phyloP scores from a whole-genome alignment of 2,888 invertebrate species.

The Aporophyla lueneburgensis region DNA sequence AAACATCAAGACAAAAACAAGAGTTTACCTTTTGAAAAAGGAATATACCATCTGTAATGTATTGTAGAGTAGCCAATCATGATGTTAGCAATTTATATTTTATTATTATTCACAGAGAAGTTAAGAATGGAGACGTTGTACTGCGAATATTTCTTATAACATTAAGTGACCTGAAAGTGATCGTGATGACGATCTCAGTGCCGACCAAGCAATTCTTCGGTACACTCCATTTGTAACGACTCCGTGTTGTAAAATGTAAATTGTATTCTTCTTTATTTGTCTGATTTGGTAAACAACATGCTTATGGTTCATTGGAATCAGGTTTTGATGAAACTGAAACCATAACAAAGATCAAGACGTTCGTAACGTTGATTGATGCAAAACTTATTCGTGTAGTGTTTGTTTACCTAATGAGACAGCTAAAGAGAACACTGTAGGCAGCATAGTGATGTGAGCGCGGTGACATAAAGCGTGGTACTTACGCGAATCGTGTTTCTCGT shows the following conservation, averaged over 20 bases:
- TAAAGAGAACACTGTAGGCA: conserved; percentile 36
- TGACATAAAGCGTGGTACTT: conserved; percentile 73
- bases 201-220: background rate
- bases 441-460: conserved; percentile 55
- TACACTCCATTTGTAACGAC: conserved; percentile 24
- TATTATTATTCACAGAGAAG: conserved; percentile 28
- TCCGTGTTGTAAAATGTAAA: conserved; percentile 3
- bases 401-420: conserved; percentile 19
- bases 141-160: background rate
- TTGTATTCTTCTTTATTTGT: conserved; percentile 3
- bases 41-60: background rate
- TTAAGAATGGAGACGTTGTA: conserved; percentile 9
- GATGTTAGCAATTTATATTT: background rate
- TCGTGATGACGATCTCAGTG: background rate
- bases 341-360: background rate
- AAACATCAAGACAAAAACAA: conserved; percentile 11
- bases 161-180: background rate
- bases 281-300: conserved; percentile 14
- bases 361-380: conserved; percentile 1
- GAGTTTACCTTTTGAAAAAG: conserved; percentile 2
- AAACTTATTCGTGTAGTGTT: conserved; percentile 7
- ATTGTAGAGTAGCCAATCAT: conserved; percentile 9
- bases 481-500: conserved; percentile 89
- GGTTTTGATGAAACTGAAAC: conserved; percentile 1
- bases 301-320: background rate